Conservation (phyloP, 2,797 vertebrate species). For the Pampus argenteus region DNA sequence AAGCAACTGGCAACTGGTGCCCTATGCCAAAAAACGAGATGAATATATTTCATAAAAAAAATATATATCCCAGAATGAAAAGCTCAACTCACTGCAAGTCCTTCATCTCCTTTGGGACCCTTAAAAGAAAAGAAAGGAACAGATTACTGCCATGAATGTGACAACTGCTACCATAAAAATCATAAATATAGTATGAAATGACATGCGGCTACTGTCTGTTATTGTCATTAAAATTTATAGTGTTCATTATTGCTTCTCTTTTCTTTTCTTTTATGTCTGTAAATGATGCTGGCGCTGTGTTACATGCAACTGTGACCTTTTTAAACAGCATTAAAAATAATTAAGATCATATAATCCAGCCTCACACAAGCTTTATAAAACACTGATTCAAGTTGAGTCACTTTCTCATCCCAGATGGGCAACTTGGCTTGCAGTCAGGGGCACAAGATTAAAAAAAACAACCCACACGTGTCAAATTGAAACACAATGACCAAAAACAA, state of each 20-base stretch:
- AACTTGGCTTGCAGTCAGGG: too few species aligned
- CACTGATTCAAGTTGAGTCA: too few species aligned
- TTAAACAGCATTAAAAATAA: constrained; percentile 9
- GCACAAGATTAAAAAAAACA: too few species aligned
- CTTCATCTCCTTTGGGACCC: constrained; percentile 97
- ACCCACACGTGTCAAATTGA: too few species aligned
- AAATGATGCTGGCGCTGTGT: constrained; percentile 48
- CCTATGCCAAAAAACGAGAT: constrained; percentile 43
- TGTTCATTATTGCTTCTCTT: constrained; percentile 42
- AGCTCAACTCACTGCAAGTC: constrained; percentile 87
- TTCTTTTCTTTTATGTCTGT: constrained; percentile 40
- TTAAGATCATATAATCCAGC: constrained; percentile 23
- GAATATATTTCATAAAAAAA: constrained; percentile 58
- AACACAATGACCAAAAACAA: too few species aligned
- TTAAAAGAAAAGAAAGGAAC: constrained; percentile 74
- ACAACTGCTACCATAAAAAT: constrained; percentile 48
- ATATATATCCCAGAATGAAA: constrained; percentile 57
- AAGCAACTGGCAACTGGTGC: constrained; percentile 49
- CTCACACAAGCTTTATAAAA: constrained; percentile 19
- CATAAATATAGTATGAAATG: constrained; percentile 53
- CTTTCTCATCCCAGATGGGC: too few species aligned
- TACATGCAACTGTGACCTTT: constrained; percentile 18
- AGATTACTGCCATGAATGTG: constrained; percentile 64
- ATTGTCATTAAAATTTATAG: constrained; percentile 50
- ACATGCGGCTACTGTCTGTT: constrained; percentile 52